Evolutionary conservation across 2,888 invertebrate genomes (phyloP).

Genomic region (Rhaphigaster nebulosa): DNA sequence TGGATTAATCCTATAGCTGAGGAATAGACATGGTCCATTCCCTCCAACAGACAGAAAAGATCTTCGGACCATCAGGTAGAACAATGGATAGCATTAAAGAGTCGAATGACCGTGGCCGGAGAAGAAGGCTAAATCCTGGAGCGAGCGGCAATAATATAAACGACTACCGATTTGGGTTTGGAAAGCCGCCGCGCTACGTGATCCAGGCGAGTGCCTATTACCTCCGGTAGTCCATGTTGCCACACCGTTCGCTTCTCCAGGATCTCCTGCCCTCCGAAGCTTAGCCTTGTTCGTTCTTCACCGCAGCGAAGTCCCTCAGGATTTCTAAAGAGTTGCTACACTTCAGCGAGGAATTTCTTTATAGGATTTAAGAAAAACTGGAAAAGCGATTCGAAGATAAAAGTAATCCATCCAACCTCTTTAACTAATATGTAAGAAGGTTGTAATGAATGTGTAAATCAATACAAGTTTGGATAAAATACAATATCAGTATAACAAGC

Average conservation of each 20-base stretch:
- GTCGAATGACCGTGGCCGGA: background rate
- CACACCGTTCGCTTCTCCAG: background rate
- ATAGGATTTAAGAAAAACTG: background rate
- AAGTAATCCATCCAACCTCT: too few species aligned
- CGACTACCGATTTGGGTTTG: slow-evolving; percentile 21
- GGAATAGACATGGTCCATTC: background rate
- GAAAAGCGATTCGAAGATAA: too few species aligned
- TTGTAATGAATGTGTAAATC: too few species aligned
- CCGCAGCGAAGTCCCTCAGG: background rate
- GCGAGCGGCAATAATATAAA: background rate
- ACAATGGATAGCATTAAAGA: background rate
- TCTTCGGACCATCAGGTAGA: background rate
- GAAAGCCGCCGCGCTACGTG: slow-evolving; percentile 15
- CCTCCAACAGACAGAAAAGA: background rate
- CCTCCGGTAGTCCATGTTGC: too few species aligned
- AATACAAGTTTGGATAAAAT: too few species aligned
- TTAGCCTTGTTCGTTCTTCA: background rate
- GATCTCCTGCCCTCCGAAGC: background rate
- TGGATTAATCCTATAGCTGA: background rate
- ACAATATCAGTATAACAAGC: too few species aligned
- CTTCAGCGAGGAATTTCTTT: background rate
- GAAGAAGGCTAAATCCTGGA: background rate
- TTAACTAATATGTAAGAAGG: too few species aligned
- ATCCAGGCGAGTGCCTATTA: background rate
- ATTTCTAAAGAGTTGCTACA: background rate